Base-by-base conservation (phyloP, 2,797 vertebrate species). In the Gouania willdenowi region DNA sequence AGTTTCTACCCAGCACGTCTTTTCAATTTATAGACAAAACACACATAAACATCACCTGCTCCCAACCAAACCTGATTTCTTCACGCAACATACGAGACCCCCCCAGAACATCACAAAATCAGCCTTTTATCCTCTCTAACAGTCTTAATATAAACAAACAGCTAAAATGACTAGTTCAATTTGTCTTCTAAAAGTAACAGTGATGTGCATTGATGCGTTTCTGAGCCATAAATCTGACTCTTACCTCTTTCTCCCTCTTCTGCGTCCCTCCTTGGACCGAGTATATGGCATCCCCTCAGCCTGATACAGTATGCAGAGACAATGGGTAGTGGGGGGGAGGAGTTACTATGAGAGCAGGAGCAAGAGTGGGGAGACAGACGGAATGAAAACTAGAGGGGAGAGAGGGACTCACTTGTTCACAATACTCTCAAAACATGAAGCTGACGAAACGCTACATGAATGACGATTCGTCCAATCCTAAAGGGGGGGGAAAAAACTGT, bases 241-340 rank as follows among this genome's bases (percentile, higher is more conserved):
- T 85, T 82, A 86, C 85, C 85, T 84, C 42, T 34, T 42, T 67
- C 47, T 62, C 35, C 39, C 49, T 63, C 39, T 63, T 50, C 58
- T 79, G 66, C 45, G 43, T 81, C 73, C 66, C 64, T 72, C 41
- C 59, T 74, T 62, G 73, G 68, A 78, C 62, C 47, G 41, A 69
- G 57, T 71, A 75, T 77, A 75, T 77, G 69, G 78, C 75, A 84
- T 84, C 82, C 70, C 72, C 49, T 79, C 71, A 75, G 75, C 65
- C 66, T 59, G 41, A 71, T 81, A 83, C 84, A 84, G 84, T 84
- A 86, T 71, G 46, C 72, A 69, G 75, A 83, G 81, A 87, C 81
- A 87, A 87, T 87, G 75, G 83, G 64, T 68, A 63, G 75, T 46
- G 41, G 73, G 45, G 16, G 50, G 80, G 77, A 79, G 82, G 81